A percentile compares a stretch with the other conserved stretches of the same genome.
Evolutionary conservation across 2,888 invertebrate genomes (phyloP).

Genomic region (Liposcelis brunnea): DNA sequence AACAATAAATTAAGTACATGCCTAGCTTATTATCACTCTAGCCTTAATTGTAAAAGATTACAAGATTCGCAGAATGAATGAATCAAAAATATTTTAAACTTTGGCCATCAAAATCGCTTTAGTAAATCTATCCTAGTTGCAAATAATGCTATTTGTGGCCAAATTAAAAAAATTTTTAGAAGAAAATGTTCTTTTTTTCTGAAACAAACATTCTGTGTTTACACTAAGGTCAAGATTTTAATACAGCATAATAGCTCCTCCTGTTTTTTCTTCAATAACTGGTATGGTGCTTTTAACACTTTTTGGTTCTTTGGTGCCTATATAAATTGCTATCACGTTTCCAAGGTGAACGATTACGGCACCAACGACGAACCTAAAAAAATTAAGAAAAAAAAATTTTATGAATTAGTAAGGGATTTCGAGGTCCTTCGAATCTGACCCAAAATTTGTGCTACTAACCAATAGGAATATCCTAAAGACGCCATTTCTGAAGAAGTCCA

Average conservation of each 20-base stretch:
- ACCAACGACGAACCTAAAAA: constrained; percentile 22
- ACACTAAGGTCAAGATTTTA: constrained; percentile 21
- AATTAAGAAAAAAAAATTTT: constrained; percentile 11
- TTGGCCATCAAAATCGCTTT: no score
- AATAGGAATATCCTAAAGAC: constrained; percentile 73
- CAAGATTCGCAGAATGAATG: no score
- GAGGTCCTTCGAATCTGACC: constrained; percentile 1
- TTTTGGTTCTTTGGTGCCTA: constrained; percentile 50
- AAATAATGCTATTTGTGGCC: no score
- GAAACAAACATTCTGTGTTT: no score
- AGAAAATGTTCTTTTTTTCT: no score
- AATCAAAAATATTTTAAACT: no score
- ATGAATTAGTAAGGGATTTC: neutral
- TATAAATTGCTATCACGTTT: constrained; percentile 53
- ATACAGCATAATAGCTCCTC: constrained; percentile 73
- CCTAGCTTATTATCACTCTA: no score
- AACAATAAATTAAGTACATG: no score
- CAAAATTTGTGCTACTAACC: constrained; percentile 30
- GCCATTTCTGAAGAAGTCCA: constrained; percentile 75
- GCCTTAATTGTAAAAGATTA: no score
- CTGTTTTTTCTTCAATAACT: constrained; percentile 58
- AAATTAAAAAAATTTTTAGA: no score
- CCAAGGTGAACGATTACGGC: constrained; percentile 43
- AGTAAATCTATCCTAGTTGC: no score
- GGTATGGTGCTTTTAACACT: constrained; percentile 47